Percentiles rank a stretch among this genome's conserved stretches.
Conservation (phyloP, 2,113 vertebrate species). For the Oncorhynchus gorbuscha region DNA sequence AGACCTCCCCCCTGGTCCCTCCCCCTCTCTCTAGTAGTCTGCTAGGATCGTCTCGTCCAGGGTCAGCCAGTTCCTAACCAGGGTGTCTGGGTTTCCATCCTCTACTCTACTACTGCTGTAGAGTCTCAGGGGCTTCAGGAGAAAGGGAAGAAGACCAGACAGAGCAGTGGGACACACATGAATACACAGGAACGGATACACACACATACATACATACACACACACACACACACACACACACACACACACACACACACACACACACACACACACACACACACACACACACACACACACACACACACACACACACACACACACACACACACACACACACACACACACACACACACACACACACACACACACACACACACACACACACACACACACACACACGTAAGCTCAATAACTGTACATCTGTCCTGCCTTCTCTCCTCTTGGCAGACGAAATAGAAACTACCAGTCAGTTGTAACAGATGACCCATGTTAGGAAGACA, state of each 20-base stretch:
- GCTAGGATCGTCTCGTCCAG: constrained; percentile 13
- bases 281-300: too few species aligned
- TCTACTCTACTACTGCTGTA: neutral
- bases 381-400: too few species aligned
- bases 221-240: constrained; percentile 25
- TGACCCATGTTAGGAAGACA: neutral
- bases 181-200: neutral
- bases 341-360: neutral
- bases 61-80: constrained; percentile 65
- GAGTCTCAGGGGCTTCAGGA: constrained; percentile 43
- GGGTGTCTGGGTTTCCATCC: neutral
- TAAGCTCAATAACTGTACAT: too few species aligned
- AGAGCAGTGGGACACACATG: constrained; percentile 37
- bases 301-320: constrained; percentile 16
- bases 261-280: too few species aligned
- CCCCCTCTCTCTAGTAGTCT: constrained; percentile 36
- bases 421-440: too few species aligned
- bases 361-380: too few species aligned
- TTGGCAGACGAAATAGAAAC: too few species aligned
- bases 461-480: neutral
- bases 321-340: constrained; percentile 15
- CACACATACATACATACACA: constrained; percentile 16
- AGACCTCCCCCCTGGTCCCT: constrained; percentile 14
- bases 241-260: neutral
- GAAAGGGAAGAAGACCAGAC: constrained; percentile 52